Percentiles rank a stretch among this genome's conserved stretches.
Conservation (phyloP, 2,113 vertebrate genomes). For the Phylloscopus trochiloides region DNA sequence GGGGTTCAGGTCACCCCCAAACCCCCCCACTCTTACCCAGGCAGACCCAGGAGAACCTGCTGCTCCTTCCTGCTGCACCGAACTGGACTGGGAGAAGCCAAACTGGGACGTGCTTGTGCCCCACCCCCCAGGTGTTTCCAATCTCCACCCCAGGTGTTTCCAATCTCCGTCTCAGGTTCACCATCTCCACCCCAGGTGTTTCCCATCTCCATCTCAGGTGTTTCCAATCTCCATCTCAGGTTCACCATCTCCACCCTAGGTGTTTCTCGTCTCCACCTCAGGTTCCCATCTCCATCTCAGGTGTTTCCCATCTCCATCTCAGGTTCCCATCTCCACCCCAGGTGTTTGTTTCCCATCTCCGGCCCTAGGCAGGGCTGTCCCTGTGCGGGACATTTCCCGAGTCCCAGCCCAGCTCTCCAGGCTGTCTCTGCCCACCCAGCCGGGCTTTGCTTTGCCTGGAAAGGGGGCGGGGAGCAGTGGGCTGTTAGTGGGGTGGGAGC, state of each 20-base stretch:
- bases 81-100: accelerated
- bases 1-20: not conserved
- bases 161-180: not conserved
- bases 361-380: not conserved
- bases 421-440: not conserved
- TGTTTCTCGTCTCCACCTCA: not conserved
- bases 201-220: not conserved
- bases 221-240: not conserved
- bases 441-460: not conserved
- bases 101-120: not conserved
- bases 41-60: not conserved
- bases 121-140: not conserved
- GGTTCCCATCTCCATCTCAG: not conserved
- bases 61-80: not conserved
- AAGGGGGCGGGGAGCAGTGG: not conserved
- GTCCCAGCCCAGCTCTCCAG: not conserved
- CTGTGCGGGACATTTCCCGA: not conserved
- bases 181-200: no score
- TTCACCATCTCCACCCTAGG: no score
- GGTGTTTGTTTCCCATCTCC: not conserved
- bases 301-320: no score
- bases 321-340: no score
- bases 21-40: not conserved
- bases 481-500: accelerated
- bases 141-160: not conserved